Base-by-base conservation (phyloP, 2,113 vertebrate genomes). In the Holacanthus passer region DNA sequence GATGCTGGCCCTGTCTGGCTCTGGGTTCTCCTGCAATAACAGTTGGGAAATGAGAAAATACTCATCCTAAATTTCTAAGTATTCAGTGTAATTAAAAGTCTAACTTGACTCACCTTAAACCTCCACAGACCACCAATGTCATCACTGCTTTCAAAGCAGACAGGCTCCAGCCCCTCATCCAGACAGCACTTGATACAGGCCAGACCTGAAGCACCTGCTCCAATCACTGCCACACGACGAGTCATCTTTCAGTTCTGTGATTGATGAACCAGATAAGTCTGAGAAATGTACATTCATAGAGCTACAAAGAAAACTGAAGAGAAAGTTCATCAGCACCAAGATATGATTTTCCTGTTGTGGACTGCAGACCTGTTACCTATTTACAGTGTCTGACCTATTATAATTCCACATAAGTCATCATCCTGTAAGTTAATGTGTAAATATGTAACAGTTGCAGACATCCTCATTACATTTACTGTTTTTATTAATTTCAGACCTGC, bases 81-180 rank as follows among this genome's bases (percentile, higher is more conserved):
- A 13, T n/a, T 13, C 4, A 12, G 0, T 37, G 35, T 31, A 4
- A 69, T 0, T 7, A 13, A 62, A 29, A 55, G 13, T 37, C 35
- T 8, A 37, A 37, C 35, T 8, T 37, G 4, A 37, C 94, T 75
- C 47, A 97, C 98, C 84, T 94, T 92, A 87, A 96, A 98, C 84
- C 92, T 94, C 97, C 98, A 99, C 4, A 99, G 77, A 13, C 98
- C 97, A 0, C 97, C 97, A 9, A 97, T 96, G 93, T 96, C 95
- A 77, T 95, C 41, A 0, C 93, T 96, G 91, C 92, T 96, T 73
- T 99, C 97, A 0, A 97, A 99, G 93, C 97, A 99, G 78, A 94
- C 96, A 4, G 97, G 97, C 81, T 97, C 95, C 90, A 99, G 93
- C 17, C 94, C 96, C 70, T 98, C 97, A 0, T 97, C 97, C 91